Conservation (phyloP, 2,888 invertebrate species). For the Lypha dubia region DNA sequence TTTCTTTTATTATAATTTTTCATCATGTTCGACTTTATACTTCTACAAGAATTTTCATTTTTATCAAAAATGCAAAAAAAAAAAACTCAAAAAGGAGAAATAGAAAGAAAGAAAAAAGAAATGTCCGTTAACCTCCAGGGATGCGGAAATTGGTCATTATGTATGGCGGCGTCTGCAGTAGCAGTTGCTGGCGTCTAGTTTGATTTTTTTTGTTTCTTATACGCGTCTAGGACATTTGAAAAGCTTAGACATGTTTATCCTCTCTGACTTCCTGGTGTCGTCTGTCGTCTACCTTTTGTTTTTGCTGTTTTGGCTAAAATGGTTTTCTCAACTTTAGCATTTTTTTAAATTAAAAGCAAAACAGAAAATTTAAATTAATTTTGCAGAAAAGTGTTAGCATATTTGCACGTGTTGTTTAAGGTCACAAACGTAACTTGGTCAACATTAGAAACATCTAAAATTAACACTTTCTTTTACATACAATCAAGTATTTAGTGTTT, state of each 20-base stretch:
- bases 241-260: conserved; percentile 54
- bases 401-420: conserved; percentile 67
- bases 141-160: conserved; percentile 80
- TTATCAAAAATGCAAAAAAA: neutral
- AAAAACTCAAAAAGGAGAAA: neutral
- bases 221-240: conserved; percentile 56
- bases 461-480: conserved; percentile 25
- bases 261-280: conserved; percentile 25
- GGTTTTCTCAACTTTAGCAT: conserved; percentile 10
- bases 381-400: conserved; percentile 57
- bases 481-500: conserved; percentile 20
- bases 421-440: conserved; percentile 62
- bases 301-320: conserved; percentile 16
- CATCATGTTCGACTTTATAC: conserved; percentile 1
- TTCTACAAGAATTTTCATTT: conserved; percentile 37
- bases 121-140: conserved; percentile 73
- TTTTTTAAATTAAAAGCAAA: neutral
- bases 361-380: neutral
- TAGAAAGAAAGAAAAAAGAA: neutral
- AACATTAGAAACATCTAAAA: conserved; percentile 13
- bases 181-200: conserved; percentile 48
- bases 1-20: neutral
- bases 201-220: neutral
- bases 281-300: conserved; percentile 48
- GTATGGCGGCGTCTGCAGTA: conserved; percentile 64